These are phyloP conservation scores for Montipora foliosa DNA, from an alignment of 64 coral and sea anemone genomes.

Conservation along the genomic window DNA sequence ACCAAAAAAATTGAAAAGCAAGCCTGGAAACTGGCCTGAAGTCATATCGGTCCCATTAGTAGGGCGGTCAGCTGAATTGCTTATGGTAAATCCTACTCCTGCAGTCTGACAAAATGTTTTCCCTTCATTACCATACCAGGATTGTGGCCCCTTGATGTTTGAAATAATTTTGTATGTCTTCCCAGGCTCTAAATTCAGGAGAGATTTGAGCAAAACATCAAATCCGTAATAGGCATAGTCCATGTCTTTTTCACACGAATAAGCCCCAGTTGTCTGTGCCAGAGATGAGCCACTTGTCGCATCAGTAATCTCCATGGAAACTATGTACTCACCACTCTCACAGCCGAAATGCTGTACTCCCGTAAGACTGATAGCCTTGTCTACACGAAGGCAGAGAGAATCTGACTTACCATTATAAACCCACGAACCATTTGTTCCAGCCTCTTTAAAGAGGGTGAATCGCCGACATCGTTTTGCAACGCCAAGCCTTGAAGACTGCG, in stretches of 20 bases:
- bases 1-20: too few relatives aligned
- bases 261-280: not conserved
- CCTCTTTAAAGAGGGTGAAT: fast-evolving
- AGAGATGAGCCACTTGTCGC: not conserved
- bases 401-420: too few relatives aligned
- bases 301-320: not conserved
- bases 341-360: slow-evolving; percentile 29
- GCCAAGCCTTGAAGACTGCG: not conserved
- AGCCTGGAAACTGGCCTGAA: too few relatives aligned
- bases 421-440: too few relatives aligned
- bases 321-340: not conserved
- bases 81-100: too few relatives aligned
- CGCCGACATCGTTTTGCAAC: not conserved
- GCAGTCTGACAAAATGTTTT: not conserved
- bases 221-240: not conserved
- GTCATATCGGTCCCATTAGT: too few relatives aligned
- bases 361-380: not conserved
- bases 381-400: not conserved
- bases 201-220: slow-evolving; percentile 16
- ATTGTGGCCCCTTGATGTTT: not conserved
- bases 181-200: not conserved
- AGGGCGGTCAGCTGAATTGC: fast-evolving
- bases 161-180: not conserved
- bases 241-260: not conserved
- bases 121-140: not conserved